Percentiles rank a stretch among this genome's conserved stretches.
Evolutionary conservation across 2,888 invertebrate genomes (phyloP).

Genomic region (Agrotis ipsilon): DNA sequence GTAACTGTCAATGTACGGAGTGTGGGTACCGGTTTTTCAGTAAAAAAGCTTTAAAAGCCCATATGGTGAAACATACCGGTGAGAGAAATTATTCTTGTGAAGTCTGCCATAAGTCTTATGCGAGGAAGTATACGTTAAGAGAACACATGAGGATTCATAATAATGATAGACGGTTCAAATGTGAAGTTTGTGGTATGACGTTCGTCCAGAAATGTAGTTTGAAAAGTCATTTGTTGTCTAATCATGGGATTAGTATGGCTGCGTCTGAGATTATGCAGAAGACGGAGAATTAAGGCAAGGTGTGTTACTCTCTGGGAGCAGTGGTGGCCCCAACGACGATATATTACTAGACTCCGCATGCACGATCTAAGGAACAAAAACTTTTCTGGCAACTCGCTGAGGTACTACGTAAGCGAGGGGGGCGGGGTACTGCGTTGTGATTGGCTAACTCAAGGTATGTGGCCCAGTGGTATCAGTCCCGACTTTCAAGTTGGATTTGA

Average conservation of each 20-base stretch:
- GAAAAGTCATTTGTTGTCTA: constrained; percentile 82
- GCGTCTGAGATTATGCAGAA: constrained; percentile 76
- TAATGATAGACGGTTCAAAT: constrained; percentile 83
- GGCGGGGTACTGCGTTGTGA: no score
- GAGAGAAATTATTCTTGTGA: constrained; percentile 83
- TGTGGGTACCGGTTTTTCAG: constrained; percentile 89
- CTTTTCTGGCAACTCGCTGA: no score
- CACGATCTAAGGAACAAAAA: no score
- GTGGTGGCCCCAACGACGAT: no score
- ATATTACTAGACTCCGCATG: no score
- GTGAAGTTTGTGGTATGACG: constrained; percentile 77
- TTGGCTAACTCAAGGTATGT: no score
- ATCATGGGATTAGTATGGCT: constrained; percentile 83
- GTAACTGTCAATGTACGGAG: constrained; percentile 86
- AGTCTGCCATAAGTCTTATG: constrained; percentile 77
- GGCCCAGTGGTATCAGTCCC: no score
- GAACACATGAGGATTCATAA: constrained; percentile 88
- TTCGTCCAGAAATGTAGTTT: constrained; percentile 87
- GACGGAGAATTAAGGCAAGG: constrained; percentile 10
- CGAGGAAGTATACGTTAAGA: constrained; percentile 77
- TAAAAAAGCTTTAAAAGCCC: constrained; percentile 87
- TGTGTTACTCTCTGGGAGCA: background rate
- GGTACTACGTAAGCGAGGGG: no score
- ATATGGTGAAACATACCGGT: constrained; percentile 64
- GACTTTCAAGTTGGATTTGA: no score